These are phyloP conservation scores for Temnothorax rugatulus DNA, from an alignment of 2,888 invertebrate species.

Conservation along the genomic window DNA sequence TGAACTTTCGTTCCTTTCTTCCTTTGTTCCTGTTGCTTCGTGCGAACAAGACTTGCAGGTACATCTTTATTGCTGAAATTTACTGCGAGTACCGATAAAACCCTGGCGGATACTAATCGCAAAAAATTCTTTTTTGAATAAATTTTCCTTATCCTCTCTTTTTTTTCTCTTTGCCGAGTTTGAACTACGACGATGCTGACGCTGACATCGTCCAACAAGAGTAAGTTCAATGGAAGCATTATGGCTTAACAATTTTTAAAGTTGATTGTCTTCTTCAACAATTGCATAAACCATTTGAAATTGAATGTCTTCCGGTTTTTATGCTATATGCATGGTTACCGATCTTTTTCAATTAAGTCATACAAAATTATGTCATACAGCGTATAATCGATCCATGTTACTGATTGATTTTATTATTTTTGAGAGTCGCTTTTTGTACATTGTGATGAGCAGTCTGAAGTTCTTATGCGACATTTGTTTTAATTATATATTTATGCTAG, in stretches of 20 bases:
- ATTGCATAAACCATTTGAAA: slow-evolving; percentile 40
- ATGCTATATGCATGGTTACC: slow-evolving; percentile 6
- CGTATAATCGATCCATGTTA: slow-evolving; percentile 2
- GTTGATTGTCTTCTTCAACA: slow-evolving; percentile 44
- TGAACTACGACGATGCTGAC: slow-evolving; percentile 3
- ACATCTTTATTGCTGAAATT: slow-evolving; percentile 81
- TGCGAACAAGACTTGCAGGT: slow-evolving; percentile 69
- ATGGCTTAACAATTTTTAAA: slow-evolving; percentile 22
- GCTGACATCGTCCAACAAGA: slow-evolving; percentile 6
- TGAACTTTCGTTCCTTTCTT: slow-evolving; percentile 61
- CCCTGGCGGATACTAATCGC: slow-evolving; percentile 27
- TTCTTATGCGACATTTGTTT: neutral
- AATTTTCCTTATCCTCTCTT: neutral
- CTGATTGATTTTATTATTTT: neutral
- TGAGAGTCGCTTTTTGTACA: neutral
- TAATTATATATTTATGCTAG: neutral
- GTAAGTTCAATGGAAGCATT: slow-evolving; percentile 15
- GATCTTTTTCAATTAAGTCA: neutral
- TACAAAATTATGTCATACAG: neutral
- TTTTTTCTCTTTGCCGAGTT: neutral
- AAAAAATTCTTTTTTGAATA: slow-evolving; percentile 39
- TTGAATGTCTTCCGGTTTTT: slow-evolving; percentile 47
- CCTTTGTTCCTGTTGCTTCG: slow-evolving; percentile 47
- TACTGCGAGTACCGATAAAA: slow-evolving; percentile 17
- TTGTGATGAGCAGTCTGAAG: neutral